Conservation (phyloP, 2,888 invertebrate species). For the Byasa hedistus region DNA sequence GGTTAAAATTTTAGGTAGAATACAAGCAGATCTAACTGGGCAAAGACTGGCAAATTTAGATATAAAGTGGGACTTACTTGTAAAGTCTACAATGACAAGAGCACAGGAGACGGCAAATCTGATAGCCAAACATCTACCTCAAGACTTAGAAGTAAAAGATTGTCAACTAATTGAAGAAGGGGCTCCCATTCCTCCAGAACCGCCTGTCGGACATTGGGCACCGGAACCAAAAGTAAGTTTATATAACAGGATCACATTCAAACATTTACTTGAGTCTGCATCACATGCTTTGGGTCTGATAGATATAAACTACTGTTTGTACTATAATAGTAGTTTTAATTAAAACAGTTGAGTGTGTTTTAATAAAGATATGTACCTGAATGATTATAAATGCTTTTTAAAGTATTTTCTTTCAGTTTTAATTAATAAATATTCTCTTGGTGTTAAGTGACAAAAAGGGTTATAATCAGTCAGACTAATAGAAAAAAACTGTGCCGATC, state of each 20-base stretch:
- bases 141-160: conserved; percentile 77
- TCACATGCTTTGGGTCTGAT: not conserved
- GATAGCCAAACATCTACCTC: conserved; percentile 85
- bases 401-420: too few relatives aligned
- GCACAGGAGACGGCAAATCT: conserved; percentile 95
- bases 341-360: not conserved
- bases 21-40: conserved; percentile 93
- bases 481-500: too few relatives aligned
- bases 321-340: too few relatives aligned
- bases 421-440: too few relatives aligned
- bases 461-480: too few relatives aligned
- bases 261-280: not conserved
- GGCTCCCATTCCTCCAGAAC: conserved; percentile 96
- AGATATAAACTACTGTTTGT: not conserved
- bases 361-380: not conserved
- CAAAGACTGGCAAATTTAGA: conserved; percentile 87
- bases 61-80: conserved; percentile 88
- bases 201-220: conserved; percentile 92
- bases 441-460: too few relatives aligned
- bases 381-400: not conserved
- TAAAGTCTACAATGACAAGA: conserved; percentile 95
- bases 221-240: conserved; percentile 82
- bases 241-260: not conserved
- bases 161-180: conserved; percentile 94
- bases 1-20: conserved; percentile 80